These are phyloP conservation scores for Drosophila suzukii DNA, from an alignment of 1,140 invertebrate species.

Conservation along the genomic window DNA sequence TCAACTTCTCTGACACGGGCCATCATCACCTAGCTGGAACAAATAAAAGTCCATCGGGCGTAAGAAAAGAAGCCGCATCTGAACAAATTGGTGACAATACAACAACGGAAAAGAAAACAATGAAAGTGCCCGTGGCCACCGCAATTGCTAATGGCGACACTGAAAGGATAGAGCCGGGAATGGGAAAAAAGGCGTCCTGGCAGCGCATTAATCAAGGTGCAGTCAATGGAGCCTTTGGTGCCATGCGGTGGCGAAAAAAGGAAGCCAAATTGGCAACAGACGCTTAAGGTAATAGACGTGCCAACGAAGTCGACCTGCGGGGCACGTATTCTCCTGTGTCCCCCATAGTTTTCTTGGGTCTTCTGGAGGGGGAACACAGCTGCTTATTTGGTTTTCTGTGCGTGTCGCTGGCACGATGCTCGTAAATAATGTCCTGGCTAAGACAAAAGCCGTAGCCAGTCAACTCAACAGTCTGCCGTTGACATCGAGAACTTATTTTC, in stretches of 20 bases:
- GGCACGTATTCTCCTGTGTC: conserved; percentile 53
- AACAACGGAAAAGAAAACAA: conserved; percentile 41
- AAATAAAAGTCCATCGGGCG: conserved; percentile 39
- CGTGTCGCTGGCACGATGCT: conserved; percentile 56
- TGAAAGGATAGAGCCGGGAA: background rate
- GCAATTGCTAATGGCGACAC: conserved; percentile 37
- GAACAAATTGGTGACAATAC: conserved; percentile 46
- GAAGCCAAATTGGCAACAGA: conserved; percentile 54
- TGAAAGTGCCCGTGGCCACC: conserved; percentile 18
- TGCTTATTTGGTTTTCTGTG: conserved; percentile 54
- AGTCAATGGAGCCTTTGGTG: conserved; percentile 51
- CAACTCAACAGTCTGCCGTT: conserved; percentile 47
- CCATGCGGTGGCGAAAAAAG: conserved; percentile 10
- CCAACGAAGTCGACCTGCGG: conserved; percentile 27
- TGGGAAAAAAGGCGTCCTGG: conserved; percentile 23
- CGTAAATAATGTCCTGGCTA: conserved; percentile 69
- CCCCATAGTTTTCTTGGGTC: conserved; percentile 34
- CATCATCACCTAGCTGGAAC: conserved; percentile 55
- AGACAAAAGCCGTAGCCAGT: conserved; percentile 49
- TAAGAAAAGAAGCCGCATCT: conserved; percentile 16
- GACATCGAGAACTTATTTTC: conserved; percentile 55
- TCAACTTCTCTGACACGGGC: conserved; percentile 20
- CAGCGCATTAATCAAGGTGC: conserved; percentile 74
- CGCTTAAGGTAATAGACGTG: conserved; percentile 48
- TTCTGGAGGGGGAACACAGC: conserved; percentile 24